These are phyloP conservation scores for Eumerus sabulonum DNA, from an alignment of 2,888 invertebrate species.

Conservation along the genomic window DNA sequence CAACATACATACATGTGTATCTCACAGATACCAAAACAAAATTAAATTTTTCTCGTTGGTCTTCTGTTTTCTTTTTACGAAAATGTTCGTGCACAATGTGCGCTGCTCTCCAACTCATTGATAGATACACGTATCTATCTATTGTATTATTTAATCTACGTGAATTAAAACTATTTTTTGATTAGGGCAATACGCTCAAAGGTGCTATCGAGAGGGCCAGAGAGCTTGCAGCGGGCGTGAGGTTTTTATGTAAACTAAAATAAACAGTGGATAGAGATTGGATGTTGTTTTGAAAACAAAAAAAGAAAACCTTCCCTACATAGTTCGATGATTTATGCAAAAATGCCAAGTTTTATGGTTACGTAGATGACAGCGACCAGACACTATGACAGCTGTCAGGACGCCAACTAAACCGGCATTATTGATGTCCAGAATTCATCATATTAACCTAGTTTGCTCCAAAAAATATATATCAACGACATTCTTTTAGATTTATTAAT, in stretches of 20 bases:
- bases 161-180: too few relatives aligned
- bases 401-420: too few relatives aligned
- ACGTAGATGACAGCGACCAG: too few relatives aligned
- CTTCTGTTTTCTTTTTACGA: slow-evolving; percentile 29
- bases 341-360: too few relatives aligned
- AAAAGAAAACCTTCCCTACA: too few relatives aligned
- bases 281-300: neutral
- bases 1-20: slow-evolving; percentile 40
- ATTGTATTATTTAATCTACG: slow-evolving; percentile 56
- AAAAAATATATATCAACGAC: too few relatives aligned
- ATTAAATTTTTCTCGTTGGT: neutral
- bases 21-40: slow-evolving; percentile 46
- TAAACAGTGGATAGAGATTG: too few relatives aligned
- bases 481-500: too few relatives aligned
- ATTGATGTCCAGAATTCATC: too few relatives aligned
- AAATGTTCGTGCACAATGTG: slow-evolving; percentile 29
- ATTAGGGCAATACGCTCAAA: slow-evolving; percentile 1
- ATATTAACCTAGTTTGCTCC: too few relatives aligned
- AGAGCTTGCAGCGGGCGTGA: slow-evolving; percentile 20
- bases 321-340: too few relatives aligned
- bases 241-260: slow-evolving; percentile 54
- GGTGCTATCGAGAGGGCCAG: neutral
- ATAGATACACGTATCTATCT: slow-evolving; percentile 39
- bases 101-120: slow-evolving; percentile 31
- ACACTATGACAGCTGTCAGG: too few relatives aligned